phyloP scores from a whole-genome alignment of 92 coral and sea anemone species.

The Porites cylindrica region DNA sequence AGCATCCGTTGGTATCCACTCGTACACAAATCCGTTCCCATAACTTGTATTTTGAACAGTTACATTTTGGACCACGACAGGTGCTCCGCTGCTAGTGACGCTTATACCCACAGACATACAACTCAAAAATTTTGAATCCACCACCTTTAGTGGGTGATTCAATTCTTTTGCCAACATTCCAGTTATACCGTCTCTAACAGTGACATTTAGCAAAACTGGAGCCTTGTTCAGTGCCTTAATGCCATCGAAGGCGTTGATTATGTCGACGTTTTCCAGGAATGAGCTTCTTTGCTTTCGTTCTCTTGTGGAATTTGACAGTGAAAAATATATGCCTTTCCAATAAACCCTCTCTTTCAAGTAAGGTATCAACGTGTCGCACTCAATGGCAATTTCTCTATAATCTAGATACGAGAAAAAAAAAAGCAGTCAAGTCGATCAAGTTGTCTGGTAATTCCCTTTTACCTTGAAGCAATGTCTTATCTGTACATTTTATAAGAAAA shows the following conservation, averaged over 20 bases:
- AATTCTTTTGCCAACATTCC: slow-evolving; percentile 22
- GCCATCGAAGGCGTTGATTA: slow-evolving; percentile 22
- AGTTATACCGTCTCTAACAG: background rate
- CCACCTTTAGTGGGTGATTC: background rate
- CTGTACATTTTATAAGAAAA: too few species aligned
- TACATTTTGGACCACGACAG: background rate
- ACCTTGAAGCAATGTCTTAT: too few species aligned
- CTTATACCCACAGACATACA: slow-evolving; percentile 1
- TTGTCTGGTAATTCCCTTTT: too few species aligned
- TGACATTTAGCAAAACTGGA: background rate
- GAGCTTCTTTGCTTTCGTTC: background rate
- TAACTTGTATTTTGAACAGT: slow-evolving; percentile 9
- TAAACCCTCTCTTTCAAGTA: slow-evolving; percentile 18
- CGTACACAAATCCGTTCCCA: slow-evolving; percentile 41
- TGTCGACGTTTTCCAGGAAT: slow-evolving; percentile 32
- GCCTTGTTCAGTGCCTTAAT: slow-evolving; percentile 5
- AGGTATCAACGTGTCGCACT: slow-evolving; percentile 38
- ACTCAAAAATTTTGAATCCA: background rate
- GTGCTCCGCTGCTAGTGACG: background rate
- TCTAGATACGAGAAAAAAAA: background rate
- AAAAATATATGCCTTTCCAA: slow-evolving; percentile 59
- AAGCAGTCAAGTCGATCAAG: too few species aligned
- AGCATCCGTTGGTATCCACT: background rate
- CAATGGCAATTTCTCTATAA: slow-evolving; percentile 30
- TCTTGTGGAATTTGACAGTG: background rate